These are phyloP conservation scores for Sisyra nigra DNA, from an alignment of 2,888 invertebrate genomes.

Conservation along the genomic window DNA sequence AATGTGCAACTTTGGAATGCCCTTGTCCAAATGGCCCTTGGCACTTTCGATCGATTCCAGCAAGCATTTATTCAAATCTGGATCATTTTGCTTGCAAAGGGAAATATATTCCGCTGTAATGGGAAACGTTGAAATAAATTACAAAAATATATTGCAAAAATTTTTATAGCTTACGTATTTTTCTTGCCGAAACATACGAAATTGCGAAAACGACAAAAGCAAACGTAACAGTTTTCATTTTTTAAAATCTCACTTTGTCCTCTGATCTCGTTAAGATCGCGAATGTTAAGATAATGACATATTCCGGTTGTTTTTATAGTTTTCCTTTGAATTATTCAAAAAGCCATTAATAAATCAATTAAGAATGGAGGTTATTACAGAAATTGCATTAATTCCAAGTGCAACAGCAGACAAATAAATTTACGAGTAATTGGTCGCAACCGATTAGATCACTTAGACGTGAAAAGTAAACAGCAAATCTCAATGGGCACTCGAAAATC, in stretches of 20 bases:
- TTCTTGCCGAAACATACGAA: conserved; percentile 3
- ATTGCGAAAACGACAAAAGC: conserved; percentile 5
- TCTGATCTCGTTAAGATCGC: neutral
- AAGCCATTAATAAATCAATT: too few species aligned
- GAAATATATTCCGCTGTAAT: conserved; percentile 50
- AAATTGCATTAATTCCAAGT: too few species aligned
- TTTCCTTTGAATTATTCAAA: too few species aligned
- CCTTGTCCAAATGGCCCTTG: conserved; percentile 36
- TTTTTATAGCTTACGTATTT: conserved; percentile 9
- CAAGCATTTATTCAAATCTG: conserved; percentile 43
- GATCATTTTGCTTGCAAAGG: conserved; percentile 46
- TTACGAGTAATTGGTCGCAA: too few species aligned
- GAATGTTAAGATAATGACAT: too few species aligned
- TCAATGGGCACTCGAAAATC: too few species aligned
- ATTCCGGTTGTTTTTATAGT: too few species aligned
- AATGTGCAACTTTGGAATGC: conserved; percentile 50
- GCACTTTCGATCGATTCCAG: conserved; percentile 39
- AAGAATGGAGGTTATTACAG: too few species aligned
- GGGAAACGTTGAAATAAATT: neutral
- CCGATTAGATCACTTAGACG: too few species aligned
- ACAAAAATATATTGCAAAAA: neutral
- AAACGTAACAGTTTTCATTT: conserved; percentile 12
- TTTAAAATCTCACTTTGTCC: conserved; percentile 1
- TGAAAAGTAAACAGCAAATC: too few species aligned
- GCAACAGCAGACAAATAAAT: too few species aligned